Evolutionary conservation across 1,140 invertebrate species (phyloP).

Genomic region (Hyphantria cunea): DNA sequence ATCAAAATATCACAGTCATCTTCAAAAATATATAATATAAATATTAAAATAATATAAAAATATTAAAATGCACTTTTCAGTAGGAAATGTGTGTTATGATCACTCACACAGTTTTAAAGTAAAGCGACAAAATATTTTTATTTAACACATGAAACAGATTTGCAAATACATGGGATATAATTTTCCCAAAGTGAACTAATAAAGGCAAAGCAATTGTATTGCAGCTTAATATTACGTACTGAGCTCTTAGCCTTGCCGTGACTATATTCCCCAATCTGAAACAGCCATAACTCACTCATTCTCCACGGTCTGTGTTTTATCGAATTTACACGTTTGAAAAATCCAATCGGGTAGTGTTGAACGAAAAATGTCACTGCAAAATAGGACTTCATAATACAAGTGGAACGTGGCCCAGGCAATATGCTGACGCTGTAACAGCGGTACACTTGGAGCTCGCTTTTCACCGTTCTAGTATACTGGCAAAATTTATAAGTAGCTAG

Average conservation of each 20-base stretch:
- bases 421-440: conserved; percentile 58
- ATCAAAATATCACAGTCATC: too few relatives aligned
- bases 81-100: too few relatives aligned
- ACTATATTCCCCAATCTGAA: conserved; percentile 24
- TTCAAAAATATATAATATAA: too few relatives aligned
- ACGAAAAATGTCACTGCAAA: conserved; percentile 72
- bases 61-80: too few relatives aligned
- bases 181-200: too few relatives aligned
- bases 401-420: conserved; percentile 60
- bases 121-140: too few relatives aligned
- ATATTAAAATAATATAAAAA: too few relatives aligned
- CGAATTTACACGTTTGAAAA: conserved; percentile 76
- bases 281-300: conserved; percentile 34
- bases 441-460: conserved; percentile 65
- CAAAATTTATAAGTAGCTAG: conserved; percentile 54
- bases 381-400: conserved; percentile 71
- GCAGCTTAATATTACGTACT: conserved; percentile 19
- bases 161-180: too few relatives aligned
- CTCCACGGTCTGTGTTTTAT: conserved; percentile 52
- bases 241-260: conserved; percentile 19
- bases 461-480: conserved; percentile 50
- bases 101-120: too few relatives aligned
- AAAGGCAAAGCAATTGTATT: conserved; percentile 10
- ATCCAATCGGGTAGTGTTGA: conserved; percentile 65
- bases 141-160: too few relatives aligned